Evolutionary conservation across 1,140 invertebrate species (phyloP), one percentile per base, ranked within the genome.

Genomic region (Drosophila orena): DNA sequence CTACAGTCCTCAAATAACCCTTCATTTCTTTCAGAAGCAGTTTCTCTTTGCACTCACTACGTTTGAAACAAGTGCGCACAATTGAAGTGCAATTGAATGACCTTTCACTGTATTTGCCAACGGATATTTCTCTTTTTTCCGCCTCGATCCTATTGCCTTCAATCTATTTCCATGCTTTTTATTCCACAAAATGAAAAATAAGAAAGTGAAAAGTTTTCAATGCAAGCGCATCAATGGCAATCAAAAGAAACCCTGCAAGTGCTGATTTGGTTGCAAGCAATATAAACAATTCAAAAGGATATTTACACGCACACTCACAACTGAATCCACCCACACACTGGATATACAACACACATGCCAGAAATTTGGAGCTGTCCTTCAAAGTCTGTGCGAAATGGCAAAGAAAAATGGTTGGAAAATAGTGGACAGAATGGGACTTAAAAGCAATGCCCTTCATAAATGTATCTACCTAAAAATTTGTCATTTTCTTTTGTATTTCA

Each of bases 251-350:
- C 60, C 75, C 61, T 79, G 58, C 69, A 79, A 88, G 84, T 88
- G 84, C 84, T 88, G 83, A 88, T 88, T 88, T 88, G 52, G 66
- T 69, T 88, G 75, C 79, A 86, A 79, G 69, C 79, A 81, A 81
- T 83, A 79, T 88, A 88, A 88, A 83, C 79, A 88, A 66, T 83
- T 76, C 75, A 76, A 79, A 86, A 69, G 79, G 68, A 77, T 64
- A 68, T 60, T 56, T 79, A 54, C 44, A 65, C 62, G 60, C 44
- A 53, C 40, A 52, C 70, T 65, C 14, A 59, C 40, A 58, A 14
- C 38, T 30, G 14, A 15, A 35, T 22, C 3, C 11, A 38, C n/a
- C 10, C 11, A 30, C 46, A 42, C 44, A 50, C 50, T 53, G 60
- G 34, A 42, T 66, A 61, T 38, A 65, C 30, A 66, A 38, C 44